Conservation (phyloP, 2,797 vertebrate genomes). For the Rallus crepitans region DNA sequence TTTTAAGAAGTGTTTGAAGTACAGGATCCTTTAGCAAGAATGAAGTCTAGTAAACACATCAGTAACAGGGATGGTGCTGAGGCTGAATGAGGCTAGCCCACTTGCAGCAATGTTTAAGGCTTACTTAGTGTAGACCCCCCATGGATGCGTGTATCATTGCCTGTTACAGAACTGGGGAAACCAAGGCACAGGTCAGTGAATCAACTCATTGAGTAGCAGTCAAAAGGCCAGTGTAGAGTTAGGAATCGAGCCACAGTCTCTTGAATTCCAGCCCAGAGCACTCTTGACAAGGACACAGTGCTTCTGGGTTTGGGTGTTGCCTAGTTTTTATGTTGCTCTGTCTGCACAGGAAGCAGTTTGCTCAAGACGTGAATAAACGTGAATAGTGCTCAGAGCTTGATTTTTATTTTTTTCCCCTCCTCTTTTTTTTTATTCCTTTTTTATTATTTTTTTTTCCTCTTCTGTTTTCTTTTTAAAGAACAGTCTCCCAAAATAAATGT, state of each 20-base stretch:
- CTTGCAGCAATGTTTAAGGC: background rate
- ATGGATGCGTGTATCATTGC: background rate
- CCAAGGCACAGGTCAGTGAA: background rate
- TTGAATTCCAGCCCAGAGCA: background rate
- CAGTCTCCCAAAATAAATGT: constrained; percentile 44
- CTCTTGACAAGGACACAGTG: background rate
- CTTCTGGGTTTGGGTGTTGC: constrained; percentile 21
- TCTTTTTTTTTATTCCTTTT: no score
- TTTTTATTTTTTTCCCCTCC: no score
- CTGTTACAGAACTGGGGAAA: background rate
- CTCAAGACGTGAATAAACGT: constrained; percentile 5
- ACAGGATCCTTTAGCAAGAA: background rate
- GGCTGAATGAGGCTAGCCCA: background rate
- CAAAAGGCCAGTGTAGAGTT: background rate
- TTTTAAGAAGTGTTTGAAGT: background rate
- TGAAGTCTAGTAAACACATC: background rate
- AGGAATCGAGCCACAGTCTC: background rate
- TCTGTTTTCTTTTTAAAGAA: constrained; percentile 32
- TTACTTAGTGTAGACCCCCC: background rate
- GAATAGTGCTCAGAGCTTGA: background rate
- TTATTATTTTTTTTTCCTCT: background rate
- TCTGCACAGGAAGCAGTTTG: constrained; percentile 64
- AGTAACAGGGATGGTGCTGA: background rate
- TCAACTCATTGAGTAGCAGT: background rate
- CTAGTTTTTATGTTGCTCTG: background rate